These are phyloP conservation scores for Rhodeus uyekii DNA, from an alignment of 2,797 vertebrate genomes.

Conservation along the genomic window DNA sequence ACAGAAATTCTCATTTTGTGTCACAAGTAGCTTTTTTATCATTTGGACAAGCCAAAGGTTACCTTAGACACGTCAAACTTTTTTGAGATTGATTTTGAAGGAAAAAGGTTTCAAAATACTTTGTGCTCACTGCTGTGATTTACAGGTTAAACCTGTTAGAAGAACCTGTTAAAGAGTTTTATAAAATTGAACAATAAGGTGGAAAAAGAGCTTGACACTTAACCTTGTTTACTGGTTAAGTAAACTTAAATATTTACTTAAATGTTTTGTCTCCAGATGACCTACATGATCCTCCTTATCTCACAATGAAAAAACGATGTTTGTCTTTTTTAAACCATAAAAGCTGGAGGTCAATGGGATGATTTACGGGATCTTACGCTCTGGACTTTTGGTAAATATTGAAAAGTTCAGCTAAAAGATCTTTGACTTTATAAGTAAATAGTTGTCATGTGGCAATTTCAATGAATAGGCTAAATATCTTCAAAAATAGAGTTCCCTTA, in stretches of 20 bases:
- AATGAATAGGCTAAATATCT: too few species aligned
- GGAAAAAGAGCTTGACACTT: not conserved
- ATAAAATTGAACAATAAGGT: too few species aligned
- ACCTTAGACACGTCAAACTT: not conserved
- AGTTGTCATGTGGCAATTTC: not conserved
- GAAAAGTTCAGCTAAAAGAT: not conserved
- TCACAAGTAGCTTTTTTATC: too few species aligned
- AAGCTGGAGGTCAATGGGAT: not conserved
- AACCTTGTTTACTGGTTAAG: too few species aligned
- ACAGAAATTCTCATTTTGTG: not conserved
- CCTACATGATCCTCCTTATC: not conserved
- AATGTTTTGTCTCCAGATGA: not conserved
- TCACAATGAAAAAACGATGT: not conserved
- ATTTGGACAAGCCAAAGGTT: not conserved
- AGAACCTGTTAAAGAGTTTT: not conserved
- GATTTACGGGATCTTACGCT: slow-evolving; percentile 12
- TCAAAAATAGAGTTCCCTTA: too few species aligned
- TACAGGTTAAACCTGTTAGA: not conserved
- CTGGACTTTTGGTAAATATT: slow-evolving; percentile 6
- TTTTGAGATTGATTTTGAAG: too few species aligned
- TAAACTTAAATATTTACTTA: too few species aligned
- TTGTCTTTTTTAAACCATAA: not conserved
- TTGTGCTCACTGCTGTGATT: not conserved
- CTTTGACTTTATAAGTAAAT: not conserved
- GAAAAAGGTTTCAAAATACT: not conserved